phyloP scores from a whole-genome alignment of 2,888 invertebrate species.

The Hipparchia semele region DNA sequence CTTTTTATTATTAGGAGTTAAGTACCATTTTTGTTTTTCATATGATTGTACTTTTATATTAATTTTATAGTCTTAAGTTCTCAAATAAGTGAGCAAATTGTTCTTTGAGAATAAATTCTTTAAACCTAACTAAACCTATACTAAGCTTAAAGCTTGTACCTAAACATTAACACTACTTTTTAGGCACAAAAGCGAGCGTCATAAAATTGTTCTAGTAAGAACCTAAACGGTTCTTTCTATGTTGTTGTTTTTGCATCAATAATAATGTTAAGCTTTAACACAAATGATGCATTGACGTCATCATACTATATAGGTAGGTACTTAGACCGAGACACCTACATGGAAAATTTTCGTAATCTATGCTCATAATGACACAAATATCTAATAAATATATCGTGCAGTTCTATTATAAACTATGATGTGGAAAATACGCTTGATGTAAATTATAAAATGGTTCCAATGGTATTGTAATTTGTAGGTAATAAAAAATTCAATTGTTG shows the following conservation, averaged over 20 bases:
- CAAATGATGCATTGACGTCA: conserved; percentile 4
- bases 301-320: neutral
- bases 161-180: no score
- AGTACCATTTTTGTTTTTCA: neutral
- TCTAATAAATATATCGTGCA: neutral
- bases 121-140: neutral
- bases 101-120: no score
- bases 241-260: neutral
- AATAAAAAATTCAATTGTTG: no score
- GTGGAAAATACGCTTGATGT: conserved; percentile 3
- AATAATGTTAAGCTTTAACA: conserved; percentile 1
- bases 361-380: conserved; percentile 3
- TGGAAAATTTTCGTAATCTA: conserved; percentile 13
- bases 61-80: no score
- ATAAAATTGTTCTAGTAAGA: neutral
- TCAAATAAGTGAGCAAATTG: no score
- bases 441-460: conserved; percentile 4
- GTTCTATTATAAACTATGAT: neutral
- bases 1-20: no score
- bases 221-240: neutral
- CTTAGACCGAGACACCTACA: neutral
- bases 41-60: no score
- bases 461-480: neutral
- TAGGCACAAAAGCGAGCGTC: no score
- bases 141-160: neutral